Percentiles rank a stretch among this genome's conserved stretches.
These are phyloP conservation scores for Spheniscus mendiculus DNA, from an alignment of 2,113 vertebrate species.

Conservation along the genomic window DNA sequence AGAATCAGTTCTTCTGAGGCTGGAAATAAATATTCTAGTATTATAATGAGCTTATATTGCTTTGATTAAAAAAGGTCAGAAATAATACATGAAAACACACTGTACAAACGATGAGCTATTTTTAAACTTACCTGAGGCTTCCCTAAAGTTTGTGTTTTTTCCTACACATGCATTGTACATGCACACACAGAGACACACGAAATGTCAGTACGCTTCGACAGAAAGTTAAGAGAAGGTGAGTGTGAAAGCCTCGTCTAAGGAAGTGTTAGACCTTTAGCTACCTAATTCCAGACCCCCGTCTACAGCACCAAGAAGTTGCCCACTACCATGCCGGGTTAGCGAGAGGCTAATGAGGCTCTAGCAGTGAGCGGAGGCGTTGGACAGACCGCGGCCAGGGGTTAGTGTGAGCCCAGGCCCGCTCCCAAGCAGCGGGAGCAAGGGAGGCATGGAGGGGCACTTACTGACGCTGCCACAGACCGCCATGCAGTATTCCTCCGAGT, in stretches of 20 bases:
- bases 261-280: background rate
- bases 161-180: background rate
- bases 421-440: constrained; percentile 6
- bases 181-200: background rate
- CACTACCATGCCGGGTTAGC: constrained; percentile 53
- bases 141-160: background rate
- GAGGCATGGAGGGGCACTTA: constrained; percentile 83
- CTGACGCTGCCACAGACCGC: constrained; percentile 96
- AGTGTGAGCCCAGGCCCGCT: constrained; percentile 66
- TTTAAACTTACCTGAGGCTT: constrained; percentile 23
- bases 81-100: background rate
- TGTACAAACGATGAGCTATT: background rate
- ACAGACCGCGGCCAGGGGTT: constrained; percentile 62
- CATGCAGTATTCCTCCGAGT: constrained; percentile 97
- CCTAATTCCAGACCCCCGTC: background rate
- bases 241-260: accelerated
- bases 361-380: background rate
- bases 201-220: background rate
- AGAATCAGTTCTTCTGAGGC: too few species aligned
- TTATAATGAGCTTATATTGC: background rate
- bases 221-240: background rate
- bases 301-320: constrained; percentile 11
- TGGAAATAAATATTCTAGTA: background rate
- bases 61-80: background rate
- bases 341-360: background rate